Conservation (phyloP, 2,113 vertebrate species). For the Melanocharis versteri region DNA sequence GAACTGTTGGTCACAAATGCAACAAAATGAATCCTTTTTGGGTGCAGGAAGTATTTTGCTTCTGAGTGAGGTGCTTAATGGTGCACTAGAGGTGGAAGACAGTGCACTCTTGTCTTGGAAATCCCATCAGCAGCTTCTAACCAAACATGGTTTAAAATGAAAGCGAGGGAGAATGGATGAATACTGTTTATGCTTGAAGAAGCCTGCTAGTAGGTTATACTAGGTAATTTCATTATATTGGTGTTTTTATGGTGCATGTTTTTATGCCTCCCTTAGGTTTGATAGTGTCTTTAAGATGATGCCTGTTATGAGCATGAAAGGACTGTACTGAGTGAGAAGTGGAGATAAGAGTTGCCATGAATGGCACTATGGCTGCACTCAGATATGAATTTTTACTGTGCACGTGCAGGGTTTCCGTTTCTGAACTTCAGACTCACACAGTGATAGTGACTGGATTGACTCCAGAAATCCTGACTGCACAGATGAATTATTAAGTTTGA, state of each 20-base stretch:
- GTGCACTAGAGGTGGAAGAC: neutral
- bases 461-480: neutral
- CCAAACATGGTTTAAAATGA: neutral
- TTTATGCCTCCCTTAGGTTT: neutral
- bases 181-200: neutral
- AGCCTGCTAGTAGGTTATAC: neutral
- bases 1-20: neutral
- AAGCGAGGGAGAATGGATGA: neutral
- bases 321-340: neutral
- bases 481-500: slow-evolving; percentile 12
- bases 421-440: neutral
- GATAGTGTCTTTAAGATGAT: neutral
- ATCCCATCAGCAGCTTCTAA: neutral
- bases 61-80: neutral
- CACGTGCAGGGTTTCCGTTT: neutral
- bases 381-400: neutral
- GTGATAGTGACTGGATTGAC: neutral
- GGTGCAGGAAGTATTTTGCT: neutral
- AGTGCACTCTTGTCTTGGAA: neutral
- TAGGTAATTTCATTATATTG: neutral
- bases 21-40: neutral
- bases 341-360: neutral
- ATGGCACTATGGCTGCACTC: neutral
- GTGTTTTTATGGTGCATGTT: neutral
- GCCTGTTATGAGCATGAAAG: neutral